Evolutionary conservation across 2,888 invertebrate genomes (phyloP), one percentile per base, ranked within the genome.

Genomic region (Agapostemon virescens): DNA sequence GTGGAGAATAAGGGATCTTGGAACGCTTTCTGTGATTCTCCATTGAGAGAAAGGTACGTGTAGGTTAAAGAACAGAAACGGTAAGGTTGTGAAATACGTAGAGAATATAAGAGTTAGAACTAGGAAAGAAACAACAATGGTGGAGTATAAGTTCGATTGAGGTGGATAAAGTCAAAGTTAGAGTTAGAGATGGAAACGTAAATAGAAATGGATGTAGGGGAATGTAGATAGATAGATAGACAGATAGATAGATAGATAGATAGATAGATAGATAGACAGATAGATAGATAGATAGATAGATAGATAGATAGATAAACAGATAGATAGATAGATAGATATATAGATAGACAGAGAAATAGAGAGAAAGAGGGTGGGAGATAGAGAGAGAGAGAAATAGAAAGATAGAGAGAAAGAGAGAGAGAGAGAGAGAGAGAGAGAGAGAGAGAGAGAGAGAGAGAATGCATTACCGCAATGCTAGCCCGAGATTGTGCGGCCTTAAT

Each of bases 401-500:
- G 79, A 82, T 49, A 76, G 63, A 84, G 33, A 79, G 63, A 79
- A 61, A 75, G 52, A 84, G 38, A 86, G 67, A 84, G 68, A 81
- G 55, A 81, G 70, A 81, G 42, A 85, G 15, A 88, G 77, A 90
- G 72, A 87, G 80, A 88, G 83, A 89, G 82, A 90, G 82, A 89
- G 85, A 91, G 88, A 91, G 85, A 91, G 88, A 91, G 88, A 91
- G 89, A 91, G 91, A 92, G 90, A 92, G 92, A 92, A 92, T 92
- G 92, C 92, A 92, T 92, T 93, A 93, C 92, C 92, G 92, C 92
- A 93, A 92, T 92, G 92, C 92, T 92, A 93, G 92, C 92, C 96
- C 97, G 96, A 96, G 97, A 96, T 96, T 98, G 98, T 96, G 98
- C 97, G 95, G 96, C 95, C 97, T 98, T 98, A 96, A 98, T 97